Conservation (phyloP, 2,888 invertebrate genomes). For the Clunio marinus region DNA sequence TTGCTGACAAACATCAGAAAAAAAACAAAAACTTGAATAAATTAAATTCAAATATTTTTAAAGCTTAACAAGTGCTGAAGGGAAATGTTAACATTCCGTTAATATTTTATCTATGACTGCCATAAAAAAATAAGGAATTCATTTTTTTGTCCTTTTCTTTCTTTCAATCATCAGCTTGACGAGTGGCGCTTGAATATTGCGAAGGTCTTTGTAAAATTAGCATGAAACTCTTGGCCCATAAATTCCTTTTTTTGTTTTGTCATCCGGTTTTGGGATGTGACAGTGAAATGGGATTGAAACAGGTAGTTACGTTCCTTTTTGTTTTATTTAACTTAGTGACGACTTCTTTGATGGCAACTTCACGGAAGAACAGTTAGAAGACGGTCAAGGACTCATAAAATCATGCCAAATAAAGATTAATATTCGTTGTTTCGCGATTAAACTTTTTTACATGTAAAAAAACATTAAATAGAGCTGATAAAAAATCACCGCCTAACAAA, state of each 20-base stretch:
- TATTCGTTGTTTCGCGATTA: neutral
- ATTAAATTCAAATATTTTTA: neutral
- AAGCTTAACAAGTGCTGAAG: no score
- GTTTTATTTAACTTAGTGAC: no score
- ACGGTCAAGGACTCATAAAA: conserved; percentile 35
- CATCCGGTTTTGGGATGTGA: neutral
- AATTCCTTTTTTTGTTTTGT: neutral
- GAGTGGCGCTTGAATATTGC: conserved; percentile 3
- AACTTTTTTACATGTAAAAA: conserved; percentile 15
- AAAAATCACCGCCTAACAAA: no score
- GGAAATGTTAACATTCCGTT: no score
- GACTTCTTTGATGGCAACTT: neutral
- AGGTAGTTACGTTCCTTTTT: neutral
- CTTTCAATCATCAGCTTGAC: neutral
- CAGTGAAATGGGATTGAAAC: neutral
- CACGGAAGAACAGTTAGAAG: neutral
- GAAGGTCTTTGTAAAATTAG: neutral
- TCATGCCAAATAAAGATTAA: conserved; percentile 38
- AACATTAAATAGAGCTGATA: neutral
- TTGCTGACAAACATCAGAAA: neutral
- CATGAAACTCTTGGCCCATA: neutral
- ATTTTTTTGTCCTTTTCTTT: neutral
- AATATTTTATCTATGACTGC: neutral
- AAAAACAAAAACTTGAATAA: neutral
- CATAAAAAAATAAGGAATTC: neutral